Percentiles rank a stretch among this genome's conserved stretches.
Conservation (phyloP, 2,797 vertebrate genomes). For the Thamnophis elegans region DNA sequence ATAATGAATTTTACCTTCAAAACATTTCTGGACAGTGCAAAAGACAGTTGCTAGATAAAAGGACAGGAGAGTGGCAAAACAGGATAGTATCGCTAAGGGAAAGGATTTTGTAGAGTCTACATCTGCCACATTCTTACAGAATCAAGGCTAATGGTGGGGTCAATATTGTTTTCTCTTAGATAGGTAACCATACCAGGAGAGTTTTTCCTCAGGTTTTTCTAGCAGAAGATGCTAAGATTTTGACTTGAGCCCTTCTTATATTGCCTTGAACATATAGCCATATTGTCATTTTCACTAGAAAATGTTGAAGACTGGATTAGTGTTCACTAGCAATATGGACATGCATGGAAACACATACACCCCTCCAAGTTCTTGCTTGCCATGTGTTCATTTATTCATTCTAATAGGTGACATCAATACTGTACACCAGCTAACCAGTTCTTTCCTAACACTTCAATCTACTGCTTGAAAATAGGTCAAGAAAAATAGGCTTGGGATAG, state of each 20-base stretch:
- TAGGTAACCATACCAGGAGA: neutral
- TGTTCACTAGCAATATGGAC: neutral
- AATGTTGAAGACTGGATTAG: neutral
- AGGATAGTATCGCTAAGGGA: neutral
- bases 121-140: neutral
- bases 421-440: neutral
- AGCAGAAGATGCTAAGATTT: neutral
- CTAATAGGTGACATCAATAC: neutral
- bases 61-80: too few relatives aligned
- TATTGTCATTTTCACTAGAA: neutral
- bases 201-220: neutral
- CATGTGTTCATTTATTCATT: neutral
- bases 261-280: neutral
- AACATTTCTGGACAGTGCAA: neutral
- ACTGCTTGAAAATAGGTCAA: neutral
- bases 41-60: neutral
- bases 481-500: neutral
- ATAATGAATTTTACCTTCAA: neutral
- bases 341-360: neutral
- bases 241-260: neutral
- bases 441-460: neutral
- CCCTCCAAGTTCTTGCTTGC: neutral
- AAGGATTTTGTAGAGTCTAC: neutral
- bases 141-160: too few relatives aligned
- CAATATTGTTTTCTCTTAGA: neutral